Conservation (phyloP, 1,140 invertebrate species). For the Heliconius himera region DNA sequence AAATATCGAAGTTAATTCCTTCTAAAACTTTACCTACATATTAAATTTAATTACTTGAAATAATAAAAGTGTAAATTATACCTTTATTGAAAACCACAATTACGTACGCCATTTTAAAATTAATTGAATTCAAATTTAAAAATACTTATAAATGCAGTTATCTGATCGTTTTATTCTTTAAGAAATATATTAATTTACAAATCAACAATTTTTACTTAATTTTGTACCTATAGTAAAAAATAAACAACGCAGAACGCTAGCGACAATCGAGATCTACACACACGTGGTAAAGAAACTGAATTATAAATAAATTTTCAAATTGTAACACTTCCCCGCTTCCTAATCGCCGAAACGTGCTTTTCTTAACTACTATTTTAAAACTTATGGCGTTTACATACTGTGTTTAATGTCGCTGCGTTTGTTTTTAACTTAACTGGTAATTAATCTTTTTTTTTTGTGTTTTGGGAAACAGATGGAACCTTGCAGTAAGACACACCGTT, state of each 20-base stretch:
- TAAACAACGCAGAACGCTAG: background rate
- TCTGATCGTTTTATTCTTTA: too few species aligned
- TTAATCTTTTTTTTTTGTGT: background rate
- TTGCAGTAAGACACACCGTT: too few species aligned
- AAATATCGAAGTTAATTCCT: too few species aligned
- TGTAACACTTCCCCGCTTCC: conserved; percentile 41
- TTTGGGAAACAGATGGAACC: too few species aligned
- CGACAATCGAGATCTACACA: background rate
- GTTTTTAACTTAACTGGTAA: background rate
- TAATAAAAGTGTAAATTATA: too few species aligned
- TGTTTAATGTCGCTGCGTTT: conserved; percentile 27
- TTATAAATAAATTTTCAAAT: conserved; percentile 50
- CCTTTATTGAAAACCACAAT: too few species aligned
- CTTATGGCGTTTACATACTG: conserved; percentile 40
- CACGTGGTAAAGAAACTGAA: background rate
- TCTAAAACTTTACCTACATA: too few species aligned
- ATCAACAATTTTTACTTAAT: background rate
- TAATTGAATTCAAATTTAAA: too few species aligned
- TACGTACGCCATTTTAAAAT: too few species aligned
- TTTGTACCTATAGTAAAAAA: background rate
- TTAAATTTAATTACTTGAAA: too few species aligned
- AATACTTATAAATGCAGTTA: too few species aligned
- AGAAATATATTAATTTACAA: background rate
- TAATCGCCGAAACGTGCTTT: conserved; percentile 69
- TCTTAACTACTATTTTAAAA: conserved; percentile 58